A percentile compares a stretch with the other conserved stretches of the same genome.
These are phyloP conservation scores for Brachypalpus laphriformis DNA, from an alignment of 2,888 invertebrate genomes.

Conservation along the genomic window DNA sequence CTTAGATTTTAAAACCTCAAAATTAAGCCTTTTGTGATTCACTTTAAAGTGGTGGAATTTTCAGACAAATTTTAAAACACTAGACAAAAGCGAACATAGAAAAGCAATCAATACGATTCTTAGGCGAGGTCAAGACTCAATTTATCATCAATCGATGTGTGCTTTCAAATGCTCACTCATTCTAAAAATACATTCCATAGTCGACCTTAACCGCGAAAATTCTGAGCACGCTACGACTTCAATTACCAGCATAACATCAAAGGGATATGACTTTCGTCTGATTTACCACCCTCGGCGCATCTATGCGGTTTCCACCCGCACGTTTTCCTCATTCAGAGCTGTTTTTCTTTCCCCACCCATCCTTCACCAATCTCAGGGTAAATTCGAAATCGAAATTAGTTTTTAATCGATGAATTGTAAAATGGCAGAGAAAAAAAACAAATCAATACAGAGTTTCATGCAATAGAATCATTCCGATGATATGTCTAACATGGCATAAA, in stretches of 20 bases:
- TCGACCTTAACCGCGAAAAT: not conserved
- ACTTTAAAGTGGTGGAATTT: too few relatives aligned
- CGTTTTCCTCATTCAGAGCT: not conserved
- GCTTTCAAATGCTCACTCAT: not conserved
- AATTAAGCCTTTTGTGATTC: too few relatives aligned
- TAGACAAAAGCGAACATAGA: not conserved
- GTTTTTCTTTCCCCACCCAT: not conserved
- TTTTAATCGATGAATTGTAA: slow-evolving; percentile 23
- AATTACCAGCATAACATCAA: slow-evolving; percentile 35
- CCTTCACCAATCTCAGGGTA: not conserved
- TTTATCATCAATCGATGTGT: not conserved
- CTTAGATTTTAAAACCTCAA: too few relatives aligned
- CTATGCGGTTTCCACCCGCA: slow-evolving; percentile 26
- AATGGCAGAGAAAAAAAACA: not conserved
- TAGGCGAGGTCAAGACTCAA: not conserved
- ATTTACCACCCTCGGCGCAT: not conserved
- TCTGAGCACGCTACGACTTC: not conserved
- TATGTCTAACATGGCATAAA: not conserved
- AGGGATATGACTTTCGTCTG: slow-evolving; percentile 48
- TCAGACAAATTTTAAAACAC: too few relatives aligned
- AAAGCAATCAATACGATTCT: not conserved
- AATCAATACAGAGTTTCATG: slow-evolving; percentile 29
- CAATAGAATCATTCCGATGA: not conserved
- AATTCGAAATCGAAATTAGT: slow-evolving; percentile 41
- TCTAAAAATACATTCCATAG: not conserved